A percentile compares a stretch with the other conserved stretches of the same genome.
These are phyloP conservation scores for Leucophenga maculata DNA, from an alignment of 2,888 invertebrate species.

Conservation along the genomic window DNA sequence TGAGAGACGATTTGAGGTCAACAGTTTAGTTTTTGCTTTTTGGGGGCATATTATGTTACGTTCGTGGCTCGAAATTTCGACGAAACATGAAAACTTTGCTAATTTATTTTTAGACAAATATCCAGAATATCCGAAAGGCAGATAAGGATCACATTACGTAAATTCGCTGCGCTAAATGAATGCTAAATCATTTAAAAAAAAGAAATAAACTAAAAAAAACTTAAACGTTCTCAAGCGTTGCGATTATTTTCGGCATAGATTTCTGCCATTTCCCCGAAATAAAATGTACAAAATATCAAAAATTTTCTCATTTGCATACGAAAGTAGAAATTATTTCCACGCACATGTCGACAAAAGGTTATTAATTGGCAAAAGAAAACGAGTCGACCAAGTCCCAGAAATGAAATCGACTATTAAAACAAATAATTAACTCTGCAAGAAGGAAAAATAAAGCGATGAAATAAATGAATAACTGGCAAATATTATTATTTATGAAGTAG, in stretches of 20 bases:
- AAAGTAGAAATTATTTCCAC: conserved; percentile 44
- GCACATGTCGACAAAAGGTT: conserved; percentile 37
- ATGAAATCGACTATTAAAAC: neutral
- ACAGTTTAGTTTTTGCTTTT: conserved; percentile 13
- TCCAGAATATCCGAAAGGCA: neutral
- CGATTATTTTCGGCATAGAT: neutral
- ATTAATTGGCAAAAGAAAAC: neutral
- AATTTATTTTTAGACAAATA: neutral
- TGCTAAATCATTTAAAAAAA: conserved; percentile 2
- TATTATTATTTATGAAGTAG: conserved; percentile 31
- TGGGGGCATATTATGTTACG: conserved; percentile 1
- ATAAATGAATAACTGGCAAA: neutral
- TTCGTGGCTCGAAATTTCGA: neutral
- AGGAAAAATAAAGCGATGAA: neutral
- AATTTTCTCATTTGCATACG: conserved; percentile 28
- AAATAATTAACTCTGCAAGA: neutral
- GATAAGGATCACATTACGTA: conserved; percentile 5
- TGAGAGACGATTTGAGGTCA: conserved; percentile 40
- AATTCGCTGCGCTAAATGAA: conserved; percentile 5
- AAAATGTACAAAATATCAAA: conserved; percentile 10
- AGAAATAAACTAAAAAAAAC: conserved; percentile 14
- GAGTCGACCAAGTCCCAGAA: neutral
- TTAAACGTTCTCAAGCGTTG: conserved; percentile 11
- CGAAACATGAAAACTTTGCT: conserved; percentile 4
- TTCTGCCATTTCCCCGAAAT: neutral